Base-by-base conservation (phyloP, 23 tunicate genomes). In the Trididemnum nubilum region DNA sequence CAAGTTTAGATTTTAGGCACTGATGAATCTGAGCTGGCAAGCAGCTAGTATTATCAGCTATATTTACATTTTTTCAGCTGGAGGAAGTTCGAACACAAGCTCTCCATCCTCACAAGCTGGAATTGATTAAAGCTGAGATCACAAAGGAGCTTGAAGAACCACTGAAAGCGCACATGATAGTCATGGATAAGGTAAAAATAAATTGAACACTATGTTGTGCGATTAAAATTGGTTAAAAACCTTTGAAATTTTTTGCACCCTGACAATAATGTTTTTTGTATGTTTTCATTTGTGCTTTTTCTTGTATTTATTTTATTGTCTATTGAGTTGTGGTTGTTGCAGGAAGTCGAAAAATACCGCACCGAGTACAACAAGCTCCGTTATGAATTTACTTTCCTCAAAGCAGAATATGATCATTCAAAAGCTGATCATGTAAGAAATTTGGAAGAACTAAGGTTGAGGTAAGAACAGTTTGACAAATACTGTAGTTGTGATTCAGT, bases 341-440 rank as follows among this genome's bases (percentile, higher is more conserved):
- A 87, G 90, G 85, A 93, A 82, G 98, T 93, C 12, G 98, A 93
- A 74, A 93, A 93, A 74, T 93, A 93, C 73, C 73, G 98, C 64
- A 39, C 70, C 0, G 93, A 93, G 34, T 93, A 83, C 80, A 93
- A 93, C 87, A 93, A 93, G 63, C 78, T 93, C 26, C 78, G 98
- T 1, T 88, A 93, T 51, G 98, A 93, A 57, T 82, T 77, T 65
- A 83, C 98, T 2, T 85, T 93, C 24, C 78, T 87, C 51, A 87
- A 93, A 80, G 80, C 98, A 19, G 93, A 93, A 40, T 87, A 64
- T 38, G 98, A 93, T 49, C 98, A 93, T 65, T 29, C 81, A 23
- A 88, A 93, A 67, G 77, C 83, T 52, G 90, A 88, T 44, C 89
- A 93, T 61, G 74, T 72, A 30, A 70, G 98, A 37, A 84, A 70